Percentiles rank a stretch among this genome's conserved stretches.
phyloP scores from a whole-genome alignment of 2,797 vertebrate species.

The Gymnoscopelus microlampas region DNA sequence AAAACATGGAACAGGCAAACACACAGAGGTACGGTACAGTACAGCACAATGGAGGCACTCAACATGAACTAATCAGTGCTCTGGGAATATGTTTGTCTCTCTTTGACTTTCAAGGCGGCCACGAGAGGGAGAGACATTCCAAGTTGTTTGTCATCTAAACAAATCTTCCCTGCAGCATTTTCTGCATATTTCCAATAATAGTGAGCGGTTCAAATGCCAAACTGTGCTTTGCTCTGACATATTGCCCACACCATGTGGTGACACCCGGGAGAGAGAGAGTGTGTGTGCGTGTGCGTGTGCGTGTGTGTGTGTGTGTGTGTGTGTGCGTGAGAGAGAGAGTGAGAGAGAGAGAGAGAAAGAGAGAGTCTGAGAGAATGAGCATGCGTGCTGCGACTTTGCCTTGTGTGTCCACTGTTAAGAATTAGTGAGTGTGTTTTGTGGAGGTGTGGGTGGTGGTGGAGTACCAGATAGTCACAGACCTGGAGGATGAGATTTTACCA shows the following conservation, averaged over 20 bases:
- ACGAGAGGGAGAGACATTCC: constrained; percentile 71
- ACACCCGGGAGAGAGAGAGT: constrained; percentile 46
- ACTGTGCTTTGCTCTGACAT: constrained; percentile 83
- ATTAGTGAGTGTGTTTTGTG: constrained; percentile 71
- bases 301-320: constrained; percentile 41
- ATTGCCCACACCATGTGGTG: constrained; percentile 84
- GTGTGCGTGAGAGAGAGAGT: constrained; percentile 35
- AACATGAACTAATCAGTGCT: constrained; percentile 80
- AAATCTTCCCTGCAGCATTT: constrained; percentile 75
- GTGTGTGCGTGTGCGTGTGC: constrained; percentile 42
- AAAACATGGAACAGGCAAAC: constrained; percentile 62
- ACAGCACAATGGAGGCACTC: constrained; percentile 70
- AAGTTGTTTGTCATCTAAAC: constrained; percentile 77
- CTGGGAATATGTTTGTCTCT: constrained; percentile 74
- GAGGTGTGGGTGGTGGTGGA: constrained; percentile 79
- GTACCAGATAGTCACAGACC: constrained; percentile 82
- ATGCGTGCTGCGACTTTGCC: constrained; percentile 32
- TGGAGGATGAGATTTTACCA: constrained; percentile 82
- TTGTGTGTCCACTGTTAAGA: constrained; percentile 67
- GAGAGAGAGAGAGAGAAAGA: constrained; percentile 21
- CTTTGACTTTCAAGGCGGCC: constrained; percentile 75
- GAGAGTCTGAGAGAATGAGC: constrained; percentile 10
- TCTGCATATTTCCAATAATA: constrained; percentile 79
- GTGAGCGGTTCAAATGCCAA: constrained; percentile 85
- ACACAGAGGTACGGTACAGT: constrained; percentile 61